Conservation (phyloP, 2,888 invertebrate genomes). For the Endotricha flammealis region DNA sequence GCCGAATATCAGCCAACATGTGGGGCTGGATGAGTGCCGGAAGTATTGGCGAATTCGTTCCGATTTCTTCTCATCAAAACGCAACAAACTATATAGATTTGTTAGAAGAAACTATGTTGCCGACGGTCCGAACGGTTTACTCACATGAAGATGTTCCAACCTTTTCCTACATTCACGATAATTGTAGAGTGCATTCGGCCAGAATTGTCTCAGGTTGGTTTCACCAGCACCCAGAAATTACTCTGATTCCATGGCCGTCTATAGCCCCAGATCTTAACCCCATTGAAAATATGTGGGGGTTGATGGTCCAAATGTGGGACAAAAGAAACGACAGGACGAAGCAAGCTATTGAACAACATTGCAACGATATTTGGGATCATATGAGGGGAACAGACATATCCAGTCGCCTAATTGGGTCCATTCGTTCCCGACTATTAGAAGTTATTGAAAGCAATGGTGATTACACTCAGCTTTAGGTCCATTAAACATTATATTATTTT, state of each 20-base stretch:
- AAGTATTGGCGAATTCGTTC: conserved; percentile 23
- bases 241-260: conserved; percentile 10
- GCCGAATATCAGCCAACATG: conserved; percentile 20
- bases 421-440: too few species aligned
- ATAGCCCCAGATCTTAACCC: conserved; percentile 20
- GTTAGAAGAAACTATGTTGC: conserved; percentile 7
- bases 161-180: conserved; percentile 11
- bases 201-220: conserved; percentile 8
- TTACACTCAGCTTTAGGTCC: too few species aligned
- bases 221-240: conserved; percentile 1
- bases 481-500: too few species aligned
- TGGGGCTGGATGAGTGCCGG: conserved; percentile 27
- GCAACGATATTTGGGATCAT: not conserved
- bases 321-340: not conserved
- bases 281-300: conserved; percentile 23
- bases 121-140: conserved; percentile 10
- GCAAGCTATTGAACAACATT: not conserved
- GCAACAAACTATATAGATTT: conserved; percentile 5
- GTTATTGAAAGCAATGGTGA: too few species aligned
- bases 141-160: conserved; percentile 9
- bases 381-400: too few species aligned
- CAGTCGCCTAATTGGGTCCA: too few species aligned
- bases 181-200: conserved; percentile 11
- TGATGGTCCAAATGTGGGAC: conserved; percentile 17
- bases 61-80: too few species aligned